Evolutionary conservation across 2,113 vertebrate genomes (phyloP), one percentile per base, ranked within the genome.

Genomic region (Acrocephalus kingi): DNA sequence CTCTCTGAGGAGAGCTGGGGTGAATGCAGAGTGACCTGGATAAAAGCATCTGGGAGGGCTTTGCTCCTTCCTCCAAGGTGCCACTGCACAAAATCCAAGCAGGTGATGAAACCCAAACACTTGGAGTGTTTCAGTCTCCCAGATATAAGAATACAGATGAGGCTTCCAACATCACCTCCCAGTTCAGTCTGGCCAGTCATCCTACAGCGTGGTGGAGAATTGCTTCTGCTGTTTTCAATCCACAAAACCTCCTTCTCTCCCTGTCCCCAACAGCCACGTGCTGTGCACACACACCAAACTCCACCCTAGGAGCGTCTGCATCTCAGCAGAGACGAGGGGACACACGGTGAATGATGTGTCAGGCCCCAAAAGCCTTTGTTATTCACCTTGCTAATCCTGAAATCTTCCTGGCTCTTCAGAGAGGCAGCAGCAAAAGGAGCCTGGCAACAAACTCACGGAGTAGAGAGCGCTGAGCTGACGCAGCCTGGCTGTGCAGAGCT

Each of bases 301-400:
- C 56, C 49, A 35, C 27, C 52, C 63, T 58, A 39, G 75, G 13
- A 78, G 69, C 0, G 0, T 37, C 71, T 35, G 48, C 68, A n/a
- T 11, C 86, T 87, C 89, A 59, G 87, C 78, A 49, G 89, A 39
- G 91, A 27, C 0, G 2, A 6, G 56, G 43, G 28, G 59, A 39
- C 49, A 22, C 48, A 4, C 0, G 11, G 18, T 16, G 2, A 62
- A 9, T 9, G 3, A 41, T 8, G 30, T 6, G 30, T 35, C 1
- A 6, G 79, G 17, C 33, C 62, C 79, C 77, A 20, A 1, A 21
- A 21, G 27, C 5, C 87, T 52, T 58, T 45, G 55, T 9, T 69
- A 41, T 21, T 66, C 49, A 52, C 24, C 24, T 64, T 37, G 6
- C 43, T 64, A 18, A 51, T 52, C n/a, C 59, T 19, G 25, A 87